These are phyloP conservation scores for Argyrosomus regius DNA, from an alignment of 2,797 vertebrate species.

Conservation along the genomic window DNA sequence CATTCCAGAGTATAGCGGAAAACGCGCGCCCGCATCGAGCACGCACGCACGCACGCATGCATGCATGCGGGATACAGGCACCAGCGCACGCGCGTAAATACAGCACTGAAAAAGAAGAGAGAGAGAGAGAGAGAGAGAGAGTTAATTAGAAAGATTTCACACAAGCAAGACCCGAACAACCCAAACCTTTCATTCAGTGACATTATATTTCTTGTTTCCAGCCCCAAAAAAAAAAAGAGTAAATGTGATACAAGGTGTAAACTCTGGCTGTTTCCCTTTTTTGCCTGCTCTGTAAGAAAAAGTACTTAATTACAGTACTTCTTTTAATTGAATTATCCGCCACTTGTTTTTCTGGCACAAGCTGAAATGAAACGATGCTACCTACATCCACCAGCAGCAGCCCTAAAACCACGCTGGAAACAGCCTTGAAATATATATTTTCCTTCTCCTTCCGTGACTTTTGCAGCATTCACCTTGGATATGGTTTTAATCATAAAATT, in stretches of 20 bases:
- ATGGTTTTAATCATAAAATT: slow-evolving; percentile 64
- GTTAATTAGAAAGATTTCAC: slow-evolving; percentile 81
- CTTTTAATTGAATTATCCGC: slow-evolving; percentile 76
- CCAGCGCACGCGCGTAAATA: slow-evolving; percentile 38
- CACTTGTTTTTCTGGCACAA: slow-evolving; percentile 62
- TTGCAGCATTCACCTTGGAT: slow-evolving; percentile 67
- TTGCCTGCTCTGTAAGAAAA: slow-evolving; percentile 37
- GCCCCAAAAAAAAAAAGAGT: slow-evolving; percentile 42
- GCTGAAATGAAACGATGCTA: slow-evolving; percentile 47
- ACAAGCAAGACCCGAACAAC: slow-evolving; percentile 69
- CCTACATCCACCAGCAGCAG: slow-evolving; percentile 29
- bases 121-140: slow-evolving; percentile 45
- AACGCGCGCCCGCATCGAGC: slow-evolving; percentile 71
- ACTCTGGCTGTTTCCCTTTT: slow-evolving; percentile 58
- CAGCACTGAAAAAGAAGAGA: slow-evolving; percentile 35
- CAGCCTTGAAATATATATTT: slow-evolving; percentile 49
- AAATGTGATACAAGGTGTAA: slow-evolving; percentile 52
- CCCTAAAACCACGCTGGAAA: slow-evolving; percentile 60
- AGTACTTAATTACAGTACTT: slow-evolving; percentile 61
- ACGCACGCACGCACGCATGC: slow-evolving; percentile 25
- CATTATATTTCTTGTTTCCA: slow-evolving; percentile 69
- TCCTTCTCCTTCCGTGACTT: slow-evolving; percentile 31
- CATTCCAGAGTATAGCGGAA: slow-evolving; percentile 91
- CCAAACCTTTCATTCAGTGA: slow-evolving; percentile 69
- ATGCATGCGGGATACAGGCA: slow-evolving; percentile 25